Conservation (phyloP, 2,888 invertebrate genomes). For the Diabrotica balteata region DNA sequence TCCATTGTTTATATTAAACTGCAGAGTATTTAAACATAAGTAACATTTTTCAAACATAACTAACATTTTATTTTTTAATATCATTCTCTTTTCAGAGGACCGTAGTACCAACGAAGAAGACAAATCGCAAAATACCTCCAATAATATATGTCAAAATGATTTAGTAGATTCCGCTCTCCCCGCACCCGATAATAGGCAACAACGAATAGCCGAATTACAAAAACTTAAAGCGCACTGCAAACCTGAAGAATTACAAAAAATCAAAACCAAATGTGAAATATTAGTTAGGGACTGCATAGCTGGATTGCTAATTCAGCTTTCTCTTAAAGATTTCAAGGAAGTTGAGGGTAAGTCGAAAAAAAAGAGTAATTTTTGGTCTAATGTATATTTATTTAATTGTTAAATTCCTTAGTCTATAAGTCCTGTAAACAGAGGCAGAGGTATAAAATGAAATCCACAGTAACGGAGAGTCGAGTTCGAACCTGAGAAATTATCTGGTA, state of each 20-base stretch:
- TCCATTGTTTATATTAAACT: too few species aligned
- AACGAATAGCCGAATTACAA: constrained; percentile 73
- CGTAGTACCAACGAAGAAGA: constrained; percentile 50
- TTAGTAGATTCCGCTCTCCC: constrained; percentile 76
- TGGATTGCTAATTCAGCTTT: constrained; percentile 79
- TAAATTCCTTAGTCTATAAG: background rate
- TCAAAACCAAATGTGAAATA: constrained; percentile 67
- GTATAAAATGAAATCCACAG: too few species aligned
- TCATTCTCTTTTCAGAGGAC: constrained; percentile 43
- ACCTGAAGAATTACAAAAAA: constrained; percentile 77
- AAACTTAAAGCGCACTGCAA: constrained; percentile 81
- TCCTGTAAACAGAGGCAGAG: too few species aligned
- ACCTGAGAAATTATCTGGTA: too few species aligned
- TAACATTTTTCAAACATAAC: too few species aligned
- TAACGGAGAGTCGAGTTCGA: too few species aligned
- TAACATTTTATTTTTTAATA: too few species aligned
- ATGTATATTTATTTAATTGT: constrained; percentile 9
- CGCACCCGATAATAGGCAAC: constrained; percentile 71
- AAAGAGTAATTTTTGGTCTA: too few species aligned
- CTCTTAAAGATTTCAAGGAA: constrained; percentile 83
- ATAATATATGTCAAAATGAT: constrained; percentile 66
- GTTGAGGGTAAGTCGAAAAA: constrained; percentile 72
- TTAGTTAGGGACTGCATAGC: constrained; percentile 85
- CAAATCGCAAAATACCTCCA: constrained; percentile 53
- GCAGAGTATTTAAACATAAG: too few species aligned